Conservation (phyloP, 2,113 vertebrate genomes). For the Copsychus sechellarum region DNA sequence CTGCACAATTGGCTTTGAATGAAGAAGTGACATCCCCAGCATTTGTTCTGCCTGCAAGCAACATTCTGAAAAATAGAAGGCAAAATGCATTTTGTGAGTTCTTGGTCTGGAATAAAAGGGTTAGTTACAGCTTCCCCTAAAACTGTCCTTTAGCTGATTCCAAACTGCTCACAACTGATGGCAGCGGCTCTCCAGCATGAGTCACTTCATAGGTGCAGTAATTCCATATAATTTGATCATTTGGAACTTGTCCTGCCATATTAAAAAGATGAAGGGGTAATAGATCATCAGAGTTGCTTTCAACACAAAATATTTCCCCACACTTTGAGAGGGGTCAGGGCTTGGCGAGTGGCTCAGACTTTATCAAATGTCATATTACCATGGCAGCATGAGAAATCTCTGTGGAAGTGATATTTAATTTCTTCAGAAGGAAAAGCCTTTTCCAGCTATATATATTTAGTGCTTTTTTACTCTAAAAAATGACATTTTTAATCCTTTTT, state of each 20-base stretch:
- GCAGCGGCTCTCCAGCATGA: neutral
- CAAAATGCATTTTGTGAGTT: neutral
- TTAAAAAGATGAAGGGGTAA: neutral
- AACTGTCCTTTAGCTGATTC: neutral
- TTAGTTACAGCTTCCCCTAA: neutral
- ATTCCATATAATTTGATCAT: neutral
- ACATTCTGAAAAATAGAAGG: neutral
- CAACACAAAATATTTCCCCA: neutral
- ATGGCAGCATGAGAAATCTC: neutral
- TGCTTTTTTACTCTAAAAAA: neutral
- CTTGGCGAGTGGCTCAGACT: neutral
- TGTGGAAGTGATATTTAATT: neutral
- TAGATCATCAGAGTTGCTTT: neutral
- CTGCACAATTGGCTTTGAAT: neutral
- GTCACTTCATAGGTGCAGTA: neutral
- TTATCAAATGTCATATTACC: slow-evolving; percentile 4
- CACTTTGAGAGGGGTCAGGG: neutral
- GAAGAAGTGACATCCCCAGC: neutral
- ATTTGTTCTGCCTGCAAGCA: neutral
- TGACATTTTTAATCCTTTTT: slow-evolving; percentile 4
- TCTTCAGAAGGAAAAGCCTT: neutral
- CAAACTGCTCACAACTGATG: neutral
- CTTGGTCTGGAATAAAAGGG: neutral
- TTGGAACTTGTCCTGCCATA: neutral
- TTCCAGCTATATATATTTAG: neutral